Percentiles rank a stretch among this genome's conserved stretches.
Evolutionary conservation across 2,888 invertebrate genomes (phyloP).

Genomic region (Poecilus cupreus): DNA sequence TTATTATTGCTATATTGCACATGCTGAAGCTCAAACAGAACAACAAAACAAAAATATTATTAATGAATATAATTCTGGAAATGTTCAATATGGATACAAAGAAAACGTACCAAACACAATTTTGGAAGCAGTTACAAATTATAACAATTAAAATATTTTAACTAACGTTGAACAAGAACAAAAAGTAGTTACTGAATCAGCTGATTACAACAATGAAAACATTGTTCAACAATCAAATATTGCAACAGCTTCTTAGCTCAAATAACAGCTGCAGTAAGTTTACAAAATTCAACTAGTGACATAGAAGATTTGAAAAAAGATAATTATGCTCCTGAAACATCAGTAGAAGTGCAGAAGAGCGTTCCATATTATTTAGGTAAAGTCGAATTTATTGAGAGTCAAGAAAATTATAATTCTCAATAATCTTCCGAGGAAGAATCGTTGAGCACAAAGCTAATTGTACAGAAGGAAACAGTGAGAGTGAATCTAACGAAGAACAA

Average conservation of each 20-base stretch:
- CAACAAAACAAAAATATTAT: slow-evolving; percentile 47
- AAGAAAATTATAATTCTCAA: slow-evolving; percentile 70
- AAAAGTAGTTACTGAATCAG: slow-evolving; percentile 58
- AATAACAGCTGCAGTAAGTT: slow-evolving; percentile 76
- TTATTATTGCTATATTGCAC: no score
- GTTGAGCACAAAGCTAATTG: slow-evolving; percentile 44
- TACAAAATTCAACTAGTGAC: slow-evolving; percentile 71
- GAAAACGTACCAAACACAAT: slow-evolving; percentile 43
- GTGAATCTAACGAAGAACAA: slow-evolving; percentile 63
- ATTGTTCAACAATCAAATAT: not conserved
- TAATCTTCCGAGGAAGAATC: slow-evolving; percentile 68
- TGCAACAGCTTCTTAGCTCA: slow-evolving; percentile 76
- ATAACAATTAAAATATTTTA: slow-evolving; percentile 8
- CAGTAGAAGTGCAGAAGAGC: slow-evolving; percentile 81
- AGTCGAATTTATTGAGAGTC: slow-evolving; percentile 72
- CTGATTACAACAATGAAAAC: slow-evolving; percentile 11
- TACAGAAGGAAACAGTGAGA: slow-evolving; percentile 43
- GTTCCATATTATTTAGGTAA: slow-evolving; percentile 75
- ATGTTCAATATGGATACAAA: slow-evolving; percentile 52
- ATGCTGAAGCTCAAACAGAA: not conserved
- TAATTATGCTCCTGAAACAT: slow-evolving; percentile 70
- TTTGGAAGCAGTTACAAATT: slow-evolving; percentile 39
- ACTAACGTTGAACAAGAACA: not conserved
- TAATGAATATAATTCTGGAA: slow-evolving; percentile 42
- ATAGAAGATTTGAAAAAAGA: slow-evolving; percentile 47